Base-by-base conservation (phyloP, 1,140 invertebrate species). In the Drosophila tropicalis region DNA sequence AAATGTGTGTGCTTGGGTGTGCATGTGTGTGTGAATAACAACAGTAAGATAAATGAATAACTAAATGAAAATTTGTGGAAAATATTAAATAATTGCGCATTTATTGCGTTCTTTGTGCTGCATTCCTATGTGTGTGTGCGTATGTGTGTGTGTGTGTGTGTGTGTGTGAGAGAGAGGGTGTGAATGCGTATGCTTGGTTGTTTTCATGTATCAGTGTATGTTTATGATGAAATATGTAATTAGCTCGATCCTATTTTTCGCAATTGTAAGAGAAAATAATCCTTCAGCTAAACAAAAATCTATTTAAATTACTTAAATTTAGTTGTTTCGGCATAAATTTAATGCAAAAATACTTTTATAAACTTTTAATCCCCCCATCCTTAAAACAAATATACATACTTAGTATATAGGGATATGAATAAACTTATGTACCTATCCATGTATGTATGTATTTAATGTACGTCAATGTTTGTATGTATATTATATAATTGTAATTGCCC, bases 401-500 rank as follows among this genome's bases (percentile, higher is more conserved):
- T 22, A 39, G 44, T 15, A 15, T 51, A 51, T 22, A 12, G 17
- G 22, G n/a, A 9, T 51, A 22, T 22, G 17, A 51, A 10, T 51
- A 7, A 22, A 51, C 17, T 22, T 51, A 51, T 51, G 17, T 22
- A 41, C 32, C 51, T 64, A 70, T 55, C 39, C 39, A 60, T 25
- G 3, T 44, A 60, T 25, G 3, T 47, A 47, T 66, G 34, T 69
- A 29, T 62, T 69, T 39, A 32, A 56, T n/a, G 19, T 55, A 66
- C 25, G 58, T 64, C 0, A 12, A 22, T 22, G 3, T 17, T 40
- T 72, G 22, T 72, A 51, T 68, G 39, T 66, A 47, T 62, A 66
- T 39, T 29, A 29, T 29, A 29, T 29, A 29, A n/a, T 47, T 64
- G 55, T 64, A 51, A 62, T 63, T 77, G 62, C 71, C 71, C 79